Conservation (phyloP, 2,797 vertebrate genomes). For the Melopsittacus undulatus region DNA sequence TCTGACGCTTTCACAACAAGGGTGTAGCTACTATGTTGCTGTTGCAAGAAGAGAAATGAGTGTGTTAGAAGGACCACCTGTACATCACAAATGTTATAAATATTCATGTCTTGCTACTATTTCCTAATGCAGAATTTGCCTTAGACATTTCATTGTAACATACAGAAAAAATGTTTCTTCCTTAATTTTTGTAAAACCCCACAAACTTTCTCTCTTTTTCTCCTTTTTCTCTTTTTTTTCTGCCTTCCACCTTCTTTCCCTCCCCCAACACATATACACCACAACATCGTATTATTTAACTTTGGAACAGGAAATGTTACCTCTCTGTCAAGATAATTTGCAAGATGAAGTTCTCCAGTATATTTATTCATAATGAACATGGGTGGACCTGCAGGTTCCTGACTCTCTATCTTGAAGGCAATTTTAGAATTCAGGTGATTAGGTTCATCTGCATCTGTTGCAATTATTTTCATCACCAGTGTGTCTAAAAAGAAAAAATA, state of each 20-base stretch:
- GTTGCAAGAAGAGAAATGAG: conserved; percentile 31
- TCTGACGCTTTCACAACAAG: conserved; percentile 79
- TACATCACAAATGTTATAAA: not conserved
- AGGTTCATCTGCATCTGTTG: conserved; percentile 81
- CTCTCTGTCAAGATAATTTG: conserved; percentile 81
- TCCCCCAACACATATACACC: not conserved
- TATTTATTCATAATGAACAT: conserved; percentile 81
- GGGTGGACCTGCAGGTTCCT: conserved; percentile 73
- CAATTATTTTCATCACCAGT: conserved; percentile 79
- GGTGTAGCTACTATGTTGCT: conserved; percentile 76
- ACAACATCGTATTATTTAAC: not conserved
- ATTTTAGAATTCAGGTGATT: conserved; percentile 83
- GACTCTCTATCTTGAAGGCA: conserved; percentile 82
- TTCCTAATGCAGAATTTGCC: not conserved
- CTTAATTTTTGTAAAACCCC: not conserved
- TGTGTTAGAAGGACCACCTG: not conserved
- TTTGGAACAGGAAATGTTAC: conserved; percentile 59
- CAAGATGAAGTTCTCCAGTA: conserved; percentile 78
- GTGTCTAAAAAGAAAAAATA: conserved; percentile 68
- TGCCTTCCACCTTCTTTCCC: rapidly evolving
- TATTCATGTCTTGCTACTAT: not conserved
- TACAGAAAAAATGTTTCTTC: not conserved
- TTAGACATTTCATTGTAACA: not conserved
- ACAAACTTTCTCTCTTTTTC: not conserved
- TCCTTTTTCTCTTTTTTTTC: not conserved